Base-by-base conservation (phyloP, 64 coral and sea anemone genomes). In the Stichodactyla mertensii region DNA sequence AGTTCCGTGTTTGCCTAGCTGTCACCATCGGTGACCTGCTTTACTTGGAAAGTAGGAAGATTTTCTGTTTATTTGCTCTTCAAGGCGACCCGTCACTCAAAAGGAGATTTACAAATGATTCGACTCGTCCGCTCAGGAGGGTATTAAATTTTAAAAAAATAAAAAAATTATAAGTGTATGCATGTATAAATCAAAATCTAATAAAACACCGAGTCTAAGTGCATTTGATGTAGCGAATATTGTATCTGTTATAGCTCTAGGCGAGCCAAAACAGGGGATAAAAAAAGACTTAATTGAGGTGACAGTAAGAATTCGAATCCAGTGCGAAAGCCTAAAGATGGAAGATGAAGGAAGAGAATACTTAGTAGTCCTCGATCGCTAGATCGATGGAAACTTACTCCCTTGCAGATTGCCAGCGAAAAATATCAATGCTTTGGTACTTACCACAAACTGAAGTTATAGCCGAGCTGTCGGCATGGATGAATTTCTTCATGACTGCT, bases 361-460 rank as follows among this genome's bases (percentile, higher is more conserved):
- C 24, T 70, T 58, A 16, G 0, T 62, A 14, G 5, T 31, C 69
- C 24, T 74, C 69, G 24, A 7, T 74, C 69, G n/a, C 6, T 27
- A 74, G 69, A 31, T 26, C 11, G 69, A 74, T 74, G 1, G 24
- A 74, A 74, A 11, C 14, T 36, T 74, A 10, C 36, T 27, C 27
- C 16, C 69, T 31, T 27, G 69, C 26, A 31, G 11, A 4, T 8
- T 10, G n/a, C 7, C 69, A 27, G 9, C 22, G 23, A 23, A 31
- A 23, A 4, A 74, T 31, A 7, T 74, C 12, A 27, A 27, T 10
- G 24, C 24, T 36, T 10, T 58, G 54, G 52, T 53, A 84, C 97
- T 88, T 88, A 99, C 97, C 97, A 82, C 97, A 95, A 88, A 99
- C 89, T 27, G 97, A 99, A 52, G 97, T 99, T 74, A 99, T 99